These are phyloP conservation scores for Mobula birostris DNA, from an alignment of 2,113 vertebrate species.

Conservation along the genomic window DNA sequence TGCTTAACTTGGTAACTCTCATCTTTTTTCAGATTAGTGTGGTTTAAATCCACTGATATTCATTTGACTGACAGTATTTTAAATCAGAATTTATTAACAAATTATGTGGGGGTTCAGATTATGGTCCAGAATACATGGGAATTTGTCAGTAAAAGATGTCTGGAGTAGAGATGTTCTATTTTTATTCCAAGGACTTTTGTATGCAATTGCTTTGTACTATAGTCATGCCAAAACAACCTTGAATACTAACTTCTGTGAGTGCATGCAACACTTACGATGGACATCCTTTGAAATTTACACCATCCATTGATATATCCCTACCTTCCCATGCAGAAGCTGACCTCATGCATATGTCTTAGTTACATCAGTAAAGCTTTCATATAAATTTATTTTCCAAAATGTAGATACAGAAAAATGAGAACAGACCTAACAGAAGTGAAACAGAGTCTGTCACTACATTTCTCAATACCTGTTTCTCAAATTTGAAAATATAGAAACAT, in stretches of 20 bases:
- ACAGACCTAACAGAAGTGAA: no score
- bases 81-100: neutral
- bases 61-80: neutral
- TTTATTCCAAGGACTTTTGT: neutral
- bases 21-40: neutral
- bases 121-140: neutral
- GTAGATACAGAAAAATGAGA: no score
- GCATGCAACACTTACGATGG: neutral
- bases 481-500: no score
- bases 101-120: neutral
- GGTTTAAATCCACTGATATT: neutral
- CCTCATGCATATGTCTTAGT: neutral
- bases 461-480: no score
- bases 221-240: neutral
- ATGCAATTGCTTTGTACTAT: neutral
- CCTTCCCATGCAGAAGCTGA: neutral
- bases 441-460: no score
- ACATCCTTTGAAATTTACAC: neutral
- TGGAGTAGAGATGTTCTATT: neutral
- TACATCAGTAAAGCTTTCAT: neutral
- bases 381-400: no score
- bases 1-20: neutral
- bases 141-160: neutral
- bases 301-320: neutral
- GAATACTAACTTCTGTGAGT: neutral